phyloP scores from a whole-genome alignment of 2,113 vertebrate species.

The Nothobranchius kuhntae region DNA sequence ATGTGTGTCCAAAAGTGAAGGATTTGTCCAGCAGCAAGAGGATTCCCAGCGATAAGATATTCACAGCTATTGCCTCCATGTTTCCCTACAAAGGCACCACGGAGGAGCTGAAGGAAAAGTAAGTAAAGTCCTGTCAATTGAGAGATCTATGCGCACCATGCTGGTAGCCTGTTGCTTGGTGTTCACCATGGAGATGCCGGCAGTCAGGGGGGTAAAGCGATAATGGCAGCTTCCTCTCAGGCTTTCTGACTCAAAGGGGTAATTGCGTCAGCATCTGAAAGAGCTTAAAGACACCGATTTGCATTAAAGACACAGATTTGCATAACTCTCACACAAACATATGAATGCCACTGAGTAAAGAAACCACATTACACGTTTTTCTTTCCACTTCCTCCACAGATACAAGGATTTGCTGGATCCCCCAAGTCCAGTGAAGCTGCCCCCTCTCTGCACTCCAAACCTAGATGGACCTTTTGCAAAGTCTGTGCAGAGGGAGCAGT shows the following conservation, averaged over 20 bases:
- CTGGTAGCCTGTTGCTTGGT: conserved; percentile 62
- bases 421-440: conserved; percentile 86
- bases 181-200: conserved; percentile 68
- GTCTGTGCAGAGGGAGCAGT: conserved; percentile 96
- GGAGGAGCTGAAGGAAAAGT: conserved; percentile 98
- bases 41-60: conserved; percentile 95
- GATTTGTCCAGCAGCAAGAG: conserved; percentile 85
- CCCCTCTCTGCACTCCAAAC: conserved; percentile 95
- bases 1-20: conserved; percentile 74
- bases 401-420: conserved; percentile 94
- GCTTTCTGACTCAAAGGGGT: conserved; percentile 45
- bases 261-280: conserved; percentile 60
- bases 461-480: conserved; percentile 94
- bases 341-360: no score
- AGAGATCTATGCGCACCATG: conserved; percentile 32
- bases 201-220: conserved; percentile 55
- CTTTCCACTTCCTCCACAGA: conserved; percentile 70
- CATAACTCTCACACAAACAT: background rate
- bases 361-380: background rate
- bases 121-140: conserved; percentile 58
- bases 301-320: conserved; percentile 3
- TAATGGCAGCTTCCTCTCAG: conserved; percentile 59
- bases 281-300: conserved; percentile 1
- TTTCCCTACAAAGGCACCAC: conserved; percentile 96
- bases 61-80: conserved; percentile 96